These are phyloP conservation scores for Oscheius onirici DNA, from an alignment of 2,888 invertebrate genomes.

Conservation along the genomic window DNA sequence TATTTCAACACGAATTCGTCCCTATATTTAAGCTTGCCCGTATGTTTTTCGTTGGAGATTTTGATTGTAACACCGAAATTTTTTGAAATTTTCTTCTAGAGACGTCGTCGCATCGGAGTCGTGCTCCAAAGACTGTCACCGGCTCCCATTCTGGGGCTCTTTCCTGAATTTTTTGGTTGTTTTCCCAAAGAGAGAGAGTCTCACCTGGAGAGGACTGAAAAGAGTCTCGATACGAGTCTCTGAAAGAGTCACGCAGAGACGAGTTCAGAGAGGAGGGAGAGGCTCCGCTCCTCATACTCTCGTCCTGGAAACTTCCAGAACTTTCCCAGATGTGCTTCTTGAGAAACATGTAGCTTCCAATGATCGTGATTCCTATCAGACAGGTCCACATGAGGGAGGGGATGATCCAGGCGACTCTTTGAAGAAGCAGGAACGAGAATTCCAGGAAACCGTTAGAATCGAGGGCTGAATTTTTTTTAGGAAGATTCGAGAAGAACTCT, in stretches of 20 bases:
- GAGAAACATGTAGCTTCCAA: slow-evolving; percentile 31
- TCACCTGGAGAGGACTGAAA: slow-evolving; percentile 17
- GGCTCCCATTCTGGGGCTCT: slow-evolving; percentile 13
- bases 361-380: slow-evolving; percentile 34
- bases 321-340: slow-evolving; percentile 20
- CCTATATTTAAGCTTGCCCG: too few species aligned
- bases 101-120: background rate
- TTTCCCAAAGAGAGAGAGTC: background rate
- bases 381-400: slow-evolving; percentile 48
- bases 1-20: too few species aligned
- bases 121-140: slow-evolving; percentile 15
- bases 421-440: slow-evolving; percentile 44
- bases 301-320: slow-evolving; percentile 22
- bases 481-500: background rate
- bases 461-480: slow-evolving; percentile 39
- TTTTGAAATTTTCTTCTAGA: background rate
- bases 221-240: background rate
- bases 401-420: slow-evolving; percentile 42
- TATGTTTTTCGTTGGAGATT: too few species aligned
- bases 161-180: background rate
- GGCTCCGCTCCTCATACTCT: background rate
- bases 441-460: slow-evolving; percentile 49
- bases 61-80: too few species aligned
- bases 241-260: background rate
- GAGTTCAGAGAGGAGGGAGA: background rate